Evolutionary conservation across 2,797 vertebrate species (phyloP).

Genomic region (Eulemur rubriventer): DNA sequence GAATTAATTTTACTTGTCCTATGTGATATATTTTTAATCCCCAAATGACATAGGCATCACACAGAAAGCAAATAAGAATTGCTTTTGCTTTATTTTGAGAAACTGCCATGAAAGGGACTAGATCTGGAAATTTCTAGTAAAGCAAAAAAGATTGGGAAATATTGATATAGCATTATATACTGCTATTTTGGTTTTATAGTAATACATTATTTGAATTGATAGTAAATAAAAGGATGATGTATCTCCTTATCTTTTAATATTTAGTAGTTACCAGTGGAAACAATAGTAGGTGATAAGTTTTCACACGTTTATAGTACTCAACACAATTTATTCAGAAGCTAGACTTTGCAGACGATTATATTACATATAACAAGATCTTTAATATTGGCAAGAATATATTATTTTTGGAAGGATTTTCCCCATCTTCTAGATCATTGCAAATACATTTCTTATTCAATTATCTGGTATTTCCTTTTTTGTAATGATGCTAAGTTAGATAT

Average conservation of each 20-base stretch:
- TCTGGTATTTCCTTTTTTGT: not conserved
- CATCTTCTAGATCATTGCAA: constrained; percentile 36
- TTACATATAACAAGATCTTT: not conserved
- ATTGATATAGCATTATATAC: not conserved
- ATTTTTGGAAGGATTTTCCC: not conserved
- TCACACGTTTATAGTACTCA: not conserved
- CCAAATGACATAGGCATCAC: not conserved
- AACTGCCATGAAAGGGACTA: not conserved
- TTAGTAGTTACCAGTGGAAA: not conserved
- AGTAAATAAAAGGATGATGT: not conserved
- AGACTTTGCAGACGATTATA: not conserved
- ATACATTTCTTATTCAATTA: constrained; percentile 42
- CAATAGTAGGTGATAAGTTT: not conserved
- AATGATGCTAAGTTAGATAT: not conserved
- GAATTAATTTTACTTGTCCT: not conserved
- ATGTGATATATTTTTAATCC: not conserved
- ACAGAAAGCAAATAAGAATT: not conserved
- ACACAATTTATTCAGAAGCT: not conserved
- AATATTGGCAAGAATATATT: not conserved
- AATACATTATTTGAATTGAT: not conserved
- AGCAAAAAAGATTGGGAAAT: not conserved
- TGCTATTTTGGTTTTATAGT: not conserved
- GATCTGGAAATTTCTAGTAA: not conserved
- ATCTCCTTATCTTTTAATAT: constrained; percentile 14
- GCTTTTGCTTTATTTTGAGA: not conserved